Evolutionary conservation across 1,140 invertebrate species (phyloP).

Genomic region (Macrosteles quadrilineatus): DNA sequence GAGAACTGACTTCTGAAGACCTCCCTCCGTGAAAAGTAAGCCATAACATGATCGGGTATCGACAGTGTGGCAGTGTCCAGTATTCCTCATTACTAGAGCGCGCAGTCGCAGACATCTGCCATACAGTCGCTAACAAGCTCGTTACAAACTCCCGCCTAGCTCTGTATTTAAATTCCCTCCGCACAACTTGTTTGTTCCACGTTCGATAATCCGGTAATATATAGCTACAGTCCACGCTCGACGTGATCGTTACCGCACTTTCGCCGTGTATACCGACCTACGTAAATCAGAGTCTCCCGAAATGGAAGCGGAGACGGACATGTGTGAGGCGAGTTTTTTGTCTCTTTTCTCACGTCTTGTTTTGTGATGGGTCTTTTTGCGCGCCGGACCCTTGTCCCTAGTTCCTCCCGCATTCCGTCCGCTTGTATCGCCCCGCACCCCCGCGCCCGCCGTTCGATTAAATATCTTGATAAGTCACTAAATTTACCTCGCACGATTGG

Average conservation of each 20-base stretch:
- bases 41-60: too few relatives aligned
- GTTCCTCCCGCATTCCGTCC: too few relatives aligned
- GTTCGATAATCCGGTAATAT: neutral
- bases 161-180: conserved; percentile 10
- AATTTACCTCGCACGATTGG: too few relatives aligned
- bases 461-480: too few relatives aligned
- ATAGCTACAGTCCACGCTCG: neutral
- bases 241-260: neutral
- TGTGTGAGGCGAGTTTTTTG: conserved; percentile 5
- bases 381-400: too few relatives aligned
- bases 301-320: conserved; percentile 12
- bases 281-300: conserved; percentile 10
- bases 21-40: too few relatives aligned
- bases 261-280: neutral
- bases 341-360: conserved; percentile 9
- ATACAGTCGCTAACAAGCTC: conserved; percentile 18
- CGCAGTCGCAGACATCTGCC: neutral
- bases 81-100: too few relatives aligned
- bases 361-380: conserved; percentile 5
- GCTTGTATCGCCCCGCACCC: too few relatives aligned
- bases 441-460: too few relatives aligned
- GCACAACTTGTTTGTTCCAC: neutral
- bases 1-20: too few relatives aligned
- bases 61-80: too few relatives aligned
- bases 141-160: conserved; percentile 1